A percentile compares a stretch with the other conserved stretches of the same genome.
Conservation (phyloP, 2,113 vertebrate genomes). For the Ageneiosus marmoratus region DNA sequence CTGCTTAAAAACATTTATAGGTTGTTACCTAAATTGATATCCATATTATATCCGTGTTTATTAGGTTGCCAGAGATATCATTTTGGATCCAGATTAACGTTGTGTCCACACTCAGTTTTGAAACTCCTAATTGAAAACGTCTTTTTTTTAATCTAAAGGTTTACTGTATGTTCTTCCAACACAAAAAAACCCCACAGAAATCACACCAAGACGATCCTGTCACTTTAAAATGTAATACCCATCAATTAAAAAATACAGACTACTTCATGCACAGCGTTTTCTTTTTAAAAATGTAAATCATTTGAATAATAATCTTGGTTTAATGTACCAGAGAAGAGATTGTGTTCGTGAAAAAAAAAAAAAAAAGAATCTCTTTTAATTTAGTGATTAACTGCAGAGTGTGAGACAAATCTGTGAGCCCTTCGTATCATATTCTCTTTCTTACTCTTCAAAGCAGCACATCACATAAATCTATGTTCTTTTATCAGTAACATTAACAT, state of each 20-base stretch:
- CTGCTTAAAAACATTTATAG: background rate
- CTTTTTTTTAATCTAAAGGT: background rate
- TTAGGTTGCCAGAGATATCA: background rate
- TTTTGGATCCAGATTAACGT: background rate
- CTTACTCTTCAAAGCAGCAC: constrained; percentile 38
- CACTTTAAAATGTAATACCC: background rate
- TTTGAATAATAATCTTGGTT: background rate
- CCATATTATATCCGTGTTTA: background rate
- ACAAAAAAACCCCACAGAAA: background rate
- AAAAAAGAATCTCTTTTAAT: background rate
- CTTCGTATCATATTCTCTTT: constrained; percentile 15
- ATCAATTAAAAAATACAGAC: background rate
- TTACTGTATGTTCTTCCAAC: background rate
- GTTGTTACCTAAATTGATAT: background rate
- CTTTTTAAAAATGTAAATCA: background rate
- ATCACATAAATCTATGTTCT: constrained; percentile 35
- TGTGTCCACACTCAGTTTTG: background rate
- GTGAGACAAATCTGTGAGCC: background rate
- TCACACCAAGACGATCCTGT: background rate
- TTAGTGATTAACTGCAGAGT: background rate
- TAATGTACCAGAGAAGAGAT: background rate
- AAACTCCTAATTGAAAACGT: background rate
- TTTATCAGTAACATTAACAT: constrained; percentile 54
- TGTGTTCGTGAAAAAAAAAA: background rate
- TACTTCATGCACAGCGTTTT: background rate